A percentile compares a stretch with the other conserved stretches of the same genome.
Conservation (phyloP, 2,113 vertebrate species). For the Colinus virginianus region DNA sequence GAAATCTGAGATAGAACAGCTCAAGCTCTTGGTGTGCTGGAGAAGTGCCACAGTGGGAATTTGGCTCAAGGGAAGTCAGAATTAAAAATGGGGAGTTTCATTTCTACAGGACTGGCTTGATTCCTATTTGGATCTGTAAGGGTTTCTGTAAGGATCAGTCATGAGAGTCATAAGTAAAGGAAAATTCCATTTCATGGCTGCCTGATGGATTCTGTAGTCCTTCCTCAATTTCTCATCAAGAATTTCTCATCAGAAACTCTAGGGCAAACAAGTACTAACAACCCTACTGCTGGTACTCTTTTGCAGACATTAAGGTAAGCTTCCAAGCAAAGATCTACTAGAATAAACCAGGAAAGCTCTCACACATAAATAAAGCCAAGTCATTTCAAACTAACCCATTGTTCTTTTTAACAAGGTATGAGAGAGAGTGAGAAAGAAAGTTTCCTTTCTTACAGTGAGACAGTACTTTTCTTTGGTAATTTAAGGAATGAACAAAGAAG, state of each 20-base stretch:
- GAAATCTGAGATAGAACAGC: neutral
- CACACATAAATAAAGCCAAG: neutral
- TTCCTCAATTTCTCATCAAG: neutral
- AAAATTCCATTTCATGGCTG: neutral
- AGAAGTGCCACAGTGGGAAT: slow-evolving; percentile 34
- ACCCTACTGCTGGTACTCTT: neutral
- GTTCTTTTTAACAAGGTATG: neutral
- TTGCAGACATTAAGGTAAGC: neutral
- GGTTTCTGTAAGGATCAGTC: neutral
- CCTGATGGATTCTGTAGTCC: neutral
- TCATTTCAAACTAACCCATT: neutral
- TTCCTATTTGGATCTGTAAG: slow-evolving; percentile 14
- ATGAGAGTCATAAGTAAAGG: neutral
- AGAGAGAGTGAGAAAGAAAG: neutral
- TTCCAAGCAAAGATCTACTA: slow-evolving; percentile 7
- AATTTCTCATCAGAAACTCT: neutral
- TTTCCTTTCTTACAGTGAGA: neutral
- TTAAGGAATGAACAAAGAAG: neutral
- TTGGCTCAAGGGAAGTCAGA: slow-evolving; percentile 7
- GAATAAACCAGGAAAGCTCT: neutral
- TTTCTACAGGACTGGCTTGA: slow-evolving; percentile 44
- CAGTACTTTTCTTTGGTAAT: neutral
- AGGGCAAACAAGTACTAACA: neutral
- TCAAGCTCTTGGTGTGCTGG: neutral
- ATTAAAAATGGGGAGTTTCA: slow-evolving; percentile 12